Evolutionary conservation across 2,113 vertebrate genomes (phyloP).

Genomic region (Sardina pilchardus): DNA sequence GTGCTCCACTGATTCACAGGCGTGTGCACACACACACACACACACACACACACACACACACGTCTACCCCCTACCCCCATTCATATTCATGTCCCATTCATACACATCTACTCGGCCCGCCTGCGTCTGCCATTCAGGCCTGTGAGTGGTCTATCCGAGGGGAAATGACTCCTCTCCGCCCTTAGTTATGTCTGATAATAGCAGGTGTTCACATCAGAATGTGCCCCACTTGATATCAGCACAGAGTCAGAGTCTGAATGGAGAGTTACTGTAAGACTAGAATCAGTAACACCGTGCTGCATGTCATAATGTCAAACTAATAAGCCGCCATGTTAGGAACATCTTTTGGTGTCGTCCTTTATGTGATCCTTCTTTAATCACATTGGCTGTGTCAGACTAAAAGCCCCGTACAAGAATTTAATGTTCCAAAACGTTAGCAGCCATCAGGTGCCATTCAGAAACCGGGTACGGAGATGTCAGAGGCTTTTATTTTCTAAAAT

Average conservation of each 20-base stretch:
- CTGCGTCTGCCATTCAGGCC: not conserved
- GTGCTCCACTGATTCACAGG: constrained; percentile 1
- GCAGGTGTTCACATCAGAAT: not conserved
- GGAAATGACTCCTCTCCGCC: not conserved
- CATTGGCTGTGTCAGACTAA: not conserved
- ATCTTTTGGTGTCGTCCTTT: not conserved
- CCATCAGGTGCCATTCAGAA: not conserved
- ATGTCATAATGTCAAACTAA: not conserved
- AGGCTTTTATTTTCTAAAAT: not conserved
- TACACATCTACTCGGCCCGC: not conserved
- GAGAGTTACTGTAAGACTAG: not conserved
- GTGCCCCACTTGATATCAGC: not conserved
- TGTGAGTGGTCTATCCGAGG: not conserved
- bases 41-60: not conserved
- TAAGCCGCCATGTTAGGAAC: not conserved
- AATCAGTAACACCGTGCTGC: not conserved
- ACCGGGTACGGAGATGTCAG: not conserved
- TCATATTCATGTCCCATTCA: constrained; percentile 14
- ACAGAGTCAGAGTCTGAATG: not conserved
- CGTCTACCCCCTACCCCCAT: not conserved
- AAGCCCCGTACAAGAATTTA: not conserved
- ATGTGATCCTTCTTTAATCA: not conserved
- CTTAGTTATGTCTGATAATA: not conserved
- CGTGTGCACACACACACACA: not conserved
- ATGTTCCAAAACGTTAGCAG: not conserved